Evolutionary conservation across 92 coral and sea anemone species (phyloP).

Genomic region (Plumapathes pennacea): DNA sequence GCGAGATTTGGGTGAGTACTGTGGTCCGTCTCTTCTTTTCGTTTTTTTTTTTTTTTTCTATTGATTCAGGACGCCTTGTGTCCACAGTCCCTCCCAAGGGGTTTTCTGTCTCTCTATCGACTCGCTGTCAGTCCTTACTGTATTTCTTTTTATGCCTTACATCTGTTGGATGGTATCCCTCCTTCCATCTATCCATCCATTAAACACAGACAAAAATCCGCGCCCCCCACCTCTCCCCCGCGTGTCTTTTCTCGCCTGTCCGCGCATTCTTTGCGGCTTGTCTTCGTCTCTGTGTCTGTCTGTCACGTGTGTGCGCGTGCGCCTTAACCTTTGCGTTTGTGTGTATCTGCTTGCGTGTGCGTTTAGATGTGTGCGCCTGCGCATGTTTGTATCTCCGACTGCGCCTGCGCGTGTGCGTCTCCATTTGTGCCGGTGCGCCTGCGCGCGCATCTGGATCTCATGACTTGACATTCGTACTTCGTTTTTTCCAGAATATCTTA

Average conservation of each 20-base stretch:
- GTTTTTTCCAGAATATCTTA: constrained; percentile 44
- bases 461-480: neutral
- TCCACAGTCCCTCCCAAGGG: neutral
- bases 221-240: too few species aligned
- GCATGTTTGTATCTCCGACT: neutral
- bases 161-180: neutral
- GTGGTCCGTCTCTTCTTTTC: neutral
- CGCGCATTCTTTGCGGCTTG: too few species aligned
- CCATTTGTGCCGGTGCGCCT: neutral
- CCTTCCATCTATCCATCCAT: too few species aligned
- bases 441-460: too few species aligned
- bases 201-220: too few species aligned
- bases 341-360: neutral
- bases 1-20: neutral
- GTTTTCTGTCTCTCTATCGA: neutral
- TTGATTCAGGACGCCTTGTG: neutral
- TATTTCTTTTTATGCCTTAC: neutral
- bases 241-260: too few species aligned
- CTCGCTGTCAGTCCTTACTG: neutral
- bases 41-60: neutral
- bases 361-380: neutral
- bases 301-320: neutral
- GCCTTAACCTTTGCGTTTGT: neutral
- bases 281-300: too few species aligned
- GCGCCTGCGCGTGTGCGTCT: neutral